phyloP scores from a whole-genome alignment of 2,888 invertebrate species.

The Listrodromus nycthemerus region DNA sequence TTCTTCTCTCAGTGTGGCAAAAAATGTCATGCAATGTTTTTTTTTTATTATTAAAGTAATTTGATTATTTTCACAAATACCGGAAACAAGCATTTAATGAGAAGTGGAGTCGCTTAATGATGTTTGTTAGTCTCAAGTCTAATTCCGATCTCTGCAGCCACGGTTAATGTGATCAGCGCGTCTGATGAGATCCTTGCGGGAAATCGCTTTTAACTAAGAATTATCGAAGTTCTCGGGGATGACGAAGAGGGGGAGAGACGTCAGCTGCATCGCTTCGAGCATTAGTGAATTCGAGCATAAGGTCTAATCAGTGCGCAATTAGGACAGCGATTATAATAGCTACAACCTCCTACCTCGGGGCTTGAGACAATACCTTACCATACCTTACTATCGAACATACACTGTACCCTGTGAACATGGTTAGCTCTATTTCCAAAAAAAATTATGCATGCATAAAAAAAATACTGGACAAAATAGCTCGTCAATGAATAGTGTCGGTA shows the following conservation, averaged over 20 bases:
- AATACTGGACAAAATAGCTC: constrained; percentile 9
- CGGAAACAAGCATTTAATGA: background rate
- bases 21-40: background rate
- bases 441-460: background rate
- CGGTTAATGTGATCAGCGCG: constrained; percentile 46
- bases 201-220: constrained; percentile 25
- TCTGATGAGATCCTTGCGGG: constrained; percentile 23
- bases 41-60: background rate
- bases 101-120: background rate
- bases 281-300: constrained; percentile 28
- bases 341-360: background rate
- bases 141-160: constrained; percentile 10
- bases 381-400: background rate
- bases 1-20: background rate
- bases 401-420: background rate
- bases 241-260: constrained; percentile 11
- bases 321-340: background rate
- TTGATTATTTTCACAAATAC: background rate
- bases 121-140: background rate
- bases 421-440: background rate
- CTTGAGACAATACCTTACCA: background rate
- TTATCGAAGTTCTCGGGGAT: constrained; percentile 39
- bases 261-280: constrained; percentile 15
- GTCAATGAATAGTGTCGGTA: constrained; percentile 19
- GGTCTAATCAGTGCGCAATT: constrained; percentile 39